Base-by-base conservation (phyloP, 2,113 vertebrate species). In the Kobus ellipsiprymnus region DNA sequence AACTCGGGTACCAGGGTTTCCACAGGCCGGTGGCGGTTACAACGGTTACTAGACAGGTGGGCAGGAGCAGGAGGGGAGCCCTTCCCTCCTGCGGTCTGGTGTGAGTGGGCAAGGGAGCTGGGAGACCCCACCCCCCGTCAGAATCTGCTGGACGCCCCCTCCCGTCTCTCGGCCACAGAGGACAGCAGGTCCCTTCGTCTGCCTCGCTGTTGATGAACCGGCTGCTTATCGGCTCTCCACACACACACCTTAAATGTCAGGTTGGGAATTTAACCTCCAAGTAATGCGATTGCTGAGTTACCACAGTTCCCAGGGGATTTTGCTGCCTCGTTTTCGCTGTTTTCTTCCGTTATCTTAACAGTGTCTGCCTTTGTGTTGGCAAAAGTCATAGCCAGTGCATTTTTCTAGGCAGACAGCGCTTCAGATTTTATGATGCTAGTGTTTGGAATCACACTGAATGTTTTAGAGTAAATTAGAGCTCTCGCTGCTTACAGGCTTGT, bases 21-120 rank as follows among this genome's bases (percentile, higher is more conserved):
- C 5, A 3, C 1, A 11, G 29, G 17, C 86, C 60, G 46, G 29
- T n/a, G 11, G 21, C 0, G 0, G 87, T 87, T 50, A 23, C 87
- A 40, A 2, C 10, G 36, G 29, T 46, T 50, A 36, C 60, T 25
- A 30, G 36, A 54, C 52, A 71, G 44, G 27, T 36, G 78, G 57
- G 36, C 21, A n/a, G 46, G 46, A 25, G 46, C 44, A 4, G 59
- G 30, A 64, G 85, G 85, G 44, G 60, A 7, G 15, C 57, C 48
- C 52, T 44, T 44, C 50, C 52, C 71, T 0, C 19, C 21, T 11
- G 40, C 0, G 9, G 14, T 17, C 71, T 33, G 19, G 13, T 60
- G 40, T 84, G 44, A 83, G 10, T 4, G 30, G 15, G 10, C 12
- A 5, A 8, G n/a, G 52, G 9, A 13, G 14, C 33, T 9, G 52